These are phyloP conservation scores for Conomelus anceps DNA, from an alignment of 2,888 invertebrate genomes.

Conservation along the genomic window DNA sequence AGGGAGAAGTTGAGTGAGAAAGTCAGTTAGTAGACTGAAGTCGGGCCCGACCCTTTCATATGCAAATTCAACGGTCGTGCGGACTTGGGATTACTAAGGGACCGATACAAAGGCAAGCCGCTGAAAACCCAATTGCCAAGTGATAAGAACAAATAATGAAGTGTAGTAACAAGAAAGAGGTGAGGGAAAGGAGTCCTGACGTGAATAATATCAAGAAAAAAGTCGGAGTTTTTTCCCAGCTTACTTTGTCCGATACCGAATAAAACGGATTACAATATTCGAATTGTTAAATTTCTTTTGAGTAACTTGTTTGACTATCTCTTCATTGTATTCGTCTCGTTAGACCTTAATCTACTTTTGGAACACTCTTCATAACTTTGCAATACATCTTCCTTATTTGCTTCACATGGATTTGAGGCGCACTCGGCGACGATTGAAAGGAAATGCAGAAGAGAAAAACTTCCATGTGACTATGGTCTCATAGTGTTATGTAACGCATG, in stretches of 20 bases:
- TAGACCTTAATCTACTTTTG: not conserved
- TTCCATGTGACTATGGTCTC: not conserved
- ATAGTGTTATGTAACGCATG: no score
- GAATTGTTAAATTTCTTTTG: constrained; percentile 12
- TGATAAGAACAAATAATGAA: constrained; percentile 13
- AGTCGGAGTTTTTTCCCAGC: not conserved
- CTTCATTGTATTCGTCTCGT: not conserved
- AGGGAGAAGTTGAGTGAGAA: not conserved
- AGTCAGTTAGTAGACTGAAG: not conserved
- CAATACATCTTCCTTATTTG: not conserved
- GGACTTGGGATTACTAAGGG: constrained; percentile 1
- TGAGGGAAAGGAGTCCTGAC: not conserved
- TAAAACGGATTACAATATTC: constrained; percentile 11
- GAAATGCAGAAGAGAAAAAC: not conserved
- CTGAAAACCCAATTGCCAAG: constrained; percentile 1
- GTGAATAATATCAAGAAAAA: not conserved
- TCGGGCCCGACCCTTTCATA: constrained; percentile 3
- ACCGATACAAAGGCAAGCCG: constrained; percentile 3
- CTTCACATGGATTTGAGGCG: not conserved
- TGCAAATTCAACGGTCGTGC: constrained; percentile 2
- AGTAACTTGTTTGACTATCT: not conserved
- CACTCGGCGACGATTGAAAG: not conserved
- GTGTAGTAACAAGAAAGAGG: not conserved
- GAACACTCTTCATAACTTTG: not conserved
- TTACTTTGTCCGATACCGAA: constrained; percentile 9